Evolutionary conservation across 1,140 invertebrate genomes (phyloP), one percentile per base, ranked within the genome.

Genomic region (Heliconius melpomene): DNA sequence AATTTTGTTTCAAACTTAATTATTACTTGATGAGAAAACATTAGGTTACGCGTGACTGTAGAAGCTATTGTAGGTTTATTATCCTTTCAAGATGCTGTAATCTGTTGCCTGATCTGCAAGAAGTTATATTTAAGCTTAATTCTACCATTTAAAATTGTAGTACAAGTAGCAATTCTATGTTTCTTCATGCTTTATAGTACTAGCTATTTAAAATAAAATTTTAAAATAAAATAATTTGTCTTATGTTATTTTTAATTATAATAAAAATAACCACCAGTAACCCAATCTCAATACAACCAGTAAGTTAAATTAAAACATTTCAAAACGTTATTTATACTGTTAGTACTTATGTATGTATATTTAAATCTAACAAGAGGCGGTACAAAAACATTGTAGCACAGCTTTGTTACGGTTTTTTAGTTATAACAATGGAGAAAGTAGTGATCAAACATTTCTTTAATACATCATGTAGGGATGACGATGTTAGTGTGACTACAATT

Each of bases 391-490:
- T 38, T 72, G 71, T 72, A 7, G 40, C 18, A 57, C 75, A 50
- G 18, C 54, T 29, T 60, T 72, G 70, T 26, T 72, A 77, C 76
- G 40, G 66, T 72, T 70, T 54, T 77, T 72, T 72, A 77, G 46
- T 52, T 50, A 29, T 54, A 77, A 77, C 84, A 85, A 85, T 85
- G 80, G 84, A 82, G 82, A 85, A 85, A 85, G 84, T 70, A 77
- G 29, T 66, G 74, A 81, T 79, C 72, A 77, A 82, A 29, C 60
- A 70, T 77, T 76, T 82, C 76, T 78, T 32, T 66, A 72, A 79
- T 13, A 32, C 54, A 29, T 46, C 13, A 54, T 74, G 32, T 20
- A 52, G 16, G 5, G 32, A 32, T 32, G 32, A 32, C 32, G 32
- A 7, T 79, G 29, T 66, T 13, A 66, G 26, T 66, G 60, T 66